Evolutionary conservation across 1,140 invertebrate genomes (phyloP).

Genomic region (Drosophila ogumai): DNA sequence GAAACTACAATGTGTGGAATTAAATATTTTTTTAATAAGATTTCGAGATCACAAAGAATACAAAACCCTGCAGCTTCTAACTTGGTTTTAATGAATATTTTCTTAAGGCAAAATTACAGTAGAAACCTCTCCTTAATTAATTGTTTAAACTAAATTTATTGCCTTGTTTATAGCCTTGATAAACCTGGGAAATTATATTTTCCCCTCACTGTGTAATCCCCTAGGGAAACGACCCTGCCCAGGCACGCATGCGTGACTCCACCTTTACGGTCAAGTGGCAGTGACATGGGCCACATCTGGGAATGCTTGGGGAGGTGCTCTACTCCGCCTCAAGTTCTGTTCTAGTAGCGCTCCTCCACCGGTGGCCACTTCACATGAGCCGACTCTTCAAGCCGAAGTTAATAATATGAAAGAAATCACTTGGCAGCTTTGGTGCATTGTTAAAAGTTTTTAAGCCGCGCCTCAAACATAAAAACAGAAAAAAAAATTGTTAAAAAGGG

Average conservation of each 20-base stretch:
- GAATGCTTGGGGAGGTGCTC: constrained; percentile 21
- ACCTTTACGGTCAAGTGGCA: constrained; percentile 47
- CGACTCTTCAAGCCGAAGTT: constrained; percentile 66
- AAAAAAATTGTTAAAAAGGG: background rate
- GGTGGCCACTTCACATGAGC: constrained; percentile 65
- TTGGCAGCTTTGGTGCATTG: constrained; percentile 83
- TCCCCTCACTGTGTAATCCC: constrained; percentile 7
- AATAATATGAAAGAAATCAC: constrained; percentile 84
- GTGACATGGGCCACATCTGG: constrained; percentile 1
- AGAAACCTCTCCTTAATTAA: background rate
- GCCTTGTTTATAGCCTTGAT: background rate
- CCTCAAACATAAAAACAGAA: constrained; percentile 65
- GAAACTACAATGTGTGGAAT: background rate
- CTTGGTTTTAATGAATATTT: background rate
- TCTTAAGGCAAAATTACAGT: background rate
- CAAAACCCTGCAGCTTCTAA: background rate
- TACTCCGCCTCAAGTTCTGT: background rate
- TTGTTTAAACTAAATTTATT: background rate
- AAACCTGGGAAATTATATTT: constrained; percentile 6
- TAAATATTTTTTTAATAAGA: background rate
- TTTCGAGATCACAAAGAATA: background rate
- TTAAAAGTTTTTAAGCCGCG: constrained; percentile 83
- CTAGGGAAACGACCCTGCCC: constrained; percentile 3
- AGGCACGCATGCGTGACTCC: constrained; percentile 50
- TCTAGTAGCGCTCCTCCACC: constrained; percentile 34